Evolutionary conservation across 2,888 invertebrate species (phyloP).

Genomic region (Ecliptopera silaceata): DNA sequence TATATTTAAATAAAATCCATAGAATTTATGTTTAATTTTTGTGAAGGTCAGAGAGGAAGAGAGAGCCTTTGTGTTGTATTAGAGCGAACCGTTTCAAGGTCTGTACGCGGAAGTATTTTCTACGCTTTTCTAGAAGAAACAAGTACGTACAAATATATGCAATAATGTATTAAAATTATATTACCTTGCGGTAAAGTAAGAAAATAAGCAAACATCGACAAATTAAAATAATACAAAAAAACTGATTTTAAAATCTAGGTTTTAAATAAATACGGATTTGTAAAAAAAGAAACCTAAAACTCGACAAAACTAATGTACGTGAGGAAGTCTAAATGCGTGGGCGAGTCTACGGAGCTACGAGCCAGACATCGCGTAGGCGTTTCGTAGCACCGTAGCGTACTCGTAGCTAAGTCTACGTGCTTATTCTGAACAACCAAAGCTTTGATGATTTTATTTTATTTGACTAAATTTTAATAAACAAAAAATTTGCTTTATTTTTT

Average conservation of each 20-base stretch:
- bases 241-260: background rate
- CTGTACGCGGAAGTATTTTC: background rate
- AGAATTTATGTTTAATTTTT: background rate
- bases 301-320: constrained; percentile 35
- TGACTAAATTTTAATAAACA: constrained; percentile 2
- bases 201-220: background rate
- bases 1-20: background rate
- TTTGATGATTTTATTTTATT: constrained; percentile 2
- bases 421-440: constrained; percentile 30
- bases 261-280: background rate
- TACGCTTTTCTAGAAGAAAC: background rate
- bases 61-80: constrained; percentile 12
- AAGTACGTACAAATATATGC: background rate
- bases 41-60: constrained; percentile 7
- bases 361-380: constrained; percentile 74
- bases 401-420: constrained; percentile 58
- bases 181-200: background rate
- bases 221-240: background rate
- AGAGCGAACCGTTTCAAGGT: constrained; percentile 10
- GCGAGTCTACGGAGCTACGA: constrained; percentile 77
- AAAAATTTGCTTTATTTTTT: constrained; percentile 6
- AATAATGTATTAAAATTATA: background rate
- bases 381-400: constrained; percentile 64
- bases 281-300: constrained; percentile 7
- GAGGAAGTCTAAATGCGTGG: constrained; percentile 62